Percentiles rank a stretch among this genome's conserved stretches.
Conservation (phyloP, 2,797 vertebrate genomes). For the Tauraco hartlaubi region DNA sequence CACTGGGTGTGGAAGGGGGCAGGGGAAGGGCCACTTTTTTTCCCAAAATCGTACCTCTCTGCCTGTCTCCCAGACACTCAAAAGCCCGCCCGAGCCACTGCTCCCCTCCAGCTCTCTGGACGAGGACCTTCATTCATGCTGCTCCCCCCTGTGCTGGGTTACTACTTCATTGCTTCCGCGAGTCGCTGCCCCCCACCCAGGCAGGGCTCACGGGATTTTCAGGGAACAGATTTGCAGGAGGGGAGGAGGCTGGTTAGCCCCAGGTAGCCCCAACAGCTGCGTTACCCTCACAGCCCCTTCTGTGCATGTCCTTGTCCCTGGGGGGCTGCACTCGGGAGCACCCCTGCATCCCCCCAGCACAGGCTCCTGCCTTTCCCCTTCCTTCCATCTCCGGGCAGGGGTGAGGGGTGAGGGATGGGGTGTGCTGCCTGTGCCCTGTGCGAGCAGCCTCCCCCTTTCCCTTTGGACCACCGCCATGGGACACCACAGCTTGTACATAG, state of each 20-base stretch:
- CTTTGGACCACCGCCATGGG: neutral
- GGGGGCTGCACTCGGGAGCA: neutral
- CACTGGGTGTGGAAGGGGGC: neutral
- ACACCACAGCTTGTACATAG: slow-evolving; percentile 64
- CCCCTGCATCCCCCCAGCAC: neutral
- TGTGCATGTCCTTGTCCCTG: neutral
- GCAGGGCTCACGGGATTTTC: neutral
- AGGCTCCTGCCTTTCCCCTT: neutral
- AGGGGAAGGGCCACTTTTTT: neutral
- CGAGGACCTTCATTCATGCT: neutral
- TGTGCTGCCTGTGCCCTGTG: neutral
- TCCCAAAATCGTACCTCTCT: neutral
- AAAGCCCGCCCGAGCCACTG: neutral
- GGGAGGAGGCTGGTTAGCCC: neutral
- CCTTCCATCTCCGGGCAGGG: too few species aligned
- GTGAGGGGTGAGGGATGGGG: rapidly evolving
- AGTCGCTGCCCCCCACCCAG: neutral
- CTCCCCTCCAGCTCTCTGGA: neutral
- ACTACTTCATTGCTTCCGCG: neutral
- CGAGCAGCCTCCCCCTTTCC: neutral
- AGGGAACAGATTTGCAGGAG: neutral
- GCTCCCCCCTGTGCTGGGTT: neutral
- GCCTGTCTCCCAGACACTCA: neutral
- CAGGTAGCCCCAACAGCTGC: neutral
- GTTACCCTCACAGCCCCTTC: neutral